Conservation (phyloP, 2,113 vertebrate genomes). For the Neolamprologus sp. region DNA sequence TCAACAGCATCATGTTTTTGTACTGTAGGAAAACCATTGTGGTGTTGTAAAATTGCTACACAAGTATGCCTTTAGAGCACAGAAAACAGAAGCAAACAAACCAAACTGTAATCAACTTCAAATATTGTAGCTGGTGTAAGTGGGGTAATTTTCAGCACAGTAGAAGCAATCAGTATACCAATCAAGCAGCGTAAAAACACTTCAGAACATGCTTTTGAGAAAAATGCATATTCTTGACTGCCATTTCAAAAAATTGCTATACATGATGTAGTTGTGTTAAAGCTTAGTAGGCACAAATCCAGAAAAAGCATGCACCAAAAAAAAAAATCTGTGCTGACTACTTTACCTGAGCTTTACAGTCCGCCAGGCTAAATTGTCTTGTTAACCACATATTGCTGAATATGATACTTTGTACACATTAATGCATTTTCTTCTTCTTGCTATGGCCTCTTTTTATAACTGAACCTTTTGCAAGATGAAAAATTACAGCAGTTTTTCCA, state of each 20-base stretch:
- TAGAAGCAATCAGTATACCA: constrained; percentile 32
- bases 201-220: background rate
- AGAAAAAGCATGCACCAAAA: background rate
- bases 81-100: background rate
- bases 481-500: background rate
- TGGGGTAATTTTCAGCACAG: background rate
- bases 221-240: background rate
- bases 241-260: background rate
- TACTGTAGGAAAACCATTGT: background rate
- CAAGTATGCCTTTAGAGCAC: background rate
- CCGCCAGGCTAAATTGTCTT: background rate
- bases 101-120: constrained; percentile 17
- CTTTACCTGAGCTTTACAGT: background rate
- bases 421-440: background rate
- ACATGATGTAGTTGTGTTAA: background rate
- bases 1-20: background rate
- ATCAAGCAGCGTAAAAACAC: background rate
- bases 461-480: background rate
- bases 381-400: background rate
- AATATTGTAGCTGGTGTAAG: constrained; percentile 1
- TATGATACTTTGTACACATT: background rate
- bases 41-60: background rate
- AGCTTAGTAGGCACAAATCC: background rate
- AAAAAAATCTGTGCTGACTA: background rate
- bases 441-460: background rate